Evolutionary conservation across 1,140 invertebrate genomes (phyloP).

Genomic region (Triops longicaudatus): DNA sequence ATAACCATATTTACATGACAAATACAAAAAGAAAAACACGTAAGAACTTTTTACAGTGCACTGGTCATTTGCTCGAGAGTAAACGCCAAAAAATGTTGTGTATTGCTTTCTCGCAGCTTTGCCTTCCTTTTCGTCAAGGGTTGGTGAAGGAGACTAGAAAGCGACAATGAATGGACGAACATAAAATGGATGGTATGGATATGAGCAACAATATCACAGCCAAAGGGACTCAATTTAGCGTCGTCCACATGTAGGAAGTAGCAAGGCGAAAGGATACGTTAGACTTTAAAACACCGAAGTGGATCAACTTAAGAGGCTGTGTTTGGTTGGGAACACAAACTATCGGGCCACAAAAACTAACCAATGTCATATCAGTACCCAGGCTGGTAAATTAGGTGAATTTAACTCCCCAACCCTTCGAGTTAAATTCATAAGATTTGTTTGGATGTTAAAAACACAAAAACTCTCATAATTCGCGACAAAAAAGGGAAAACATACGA

Average conservation of each 20-base stretch:
- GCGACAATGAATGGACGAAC: not conserved
- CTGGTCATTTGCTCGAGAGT: not conserved
- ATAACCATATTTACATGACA: too few relatives aligned
- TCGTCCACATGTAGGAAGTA: not conserved
- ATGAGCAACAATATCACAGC: conserved; percentile 15
- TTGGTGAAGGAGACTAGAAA: not conserved
- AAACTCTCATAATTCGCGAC: too few relatives aligned
- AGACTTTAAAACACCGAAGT: not conserved
- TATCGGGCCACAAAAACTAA: too few relatives aligned
- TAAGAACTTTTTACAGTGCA: too few relatives aligned
- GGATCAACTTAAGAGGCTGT: not conserved
- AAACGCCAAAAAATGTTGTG: not conserved
- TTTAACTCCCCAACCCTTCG: too few relatives aligned
- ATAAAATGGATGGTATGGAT: not conserved
- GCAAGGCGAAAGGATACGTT: not conserved
- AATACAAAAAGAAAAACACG: too few relatives aligned
- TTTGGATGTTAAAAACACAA: too few relatives aligned
- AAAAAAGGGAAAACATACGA: too few relatives aligned
- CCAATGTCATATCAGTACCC: too few relatives aligned
- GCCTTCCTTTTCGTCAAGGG: not conserved
- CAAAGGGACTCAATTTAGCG: not conserved
- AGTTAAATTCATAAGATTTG: too few relatives aligned
- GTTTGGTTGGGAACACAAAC: not conserved
- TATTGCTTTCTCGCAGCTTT: not conserved
- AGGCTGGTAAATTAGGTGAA: too few relatives aligned